Percentiles rank a stretch among this genome's conserved stretches.
Conservation (phyloP, 1,140 invertebrate genomes). For the Patella vulgata region DNA sequence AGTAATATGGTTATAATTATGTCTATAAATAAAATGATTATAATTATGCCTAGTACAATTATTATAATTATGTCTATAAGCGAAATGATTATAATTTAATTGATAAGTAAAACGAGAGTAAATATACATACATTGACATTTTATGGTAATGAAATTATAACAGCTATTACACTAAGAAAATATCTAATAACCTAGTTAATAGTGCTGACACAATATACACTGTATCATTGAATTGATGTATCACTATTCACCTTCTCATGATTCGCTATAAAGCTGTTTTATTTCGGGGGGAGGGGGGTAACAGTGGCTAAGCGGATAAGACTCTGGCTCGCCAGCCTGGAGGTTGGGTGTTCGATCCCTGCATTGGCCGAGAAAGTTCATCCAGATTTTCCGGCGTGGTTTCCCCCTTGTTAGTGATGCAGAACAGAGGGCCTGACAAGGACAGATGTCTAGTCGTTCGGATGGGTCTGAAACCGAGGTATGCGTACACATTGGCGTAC, state of each 20-base stretch:
- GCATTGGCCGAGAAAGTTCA: too few relatives aligned
- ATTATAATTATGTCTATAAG: conserved; percentile 1
- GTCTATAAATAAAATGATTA: neutral
- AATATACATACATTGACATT: conserved; percentile 1
- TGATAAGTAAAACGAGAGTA: conserved; percentile 2
- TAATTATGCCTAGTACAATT: neutral
- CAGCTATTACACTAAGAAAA: neutral
- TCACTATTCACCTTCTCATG: neutral
- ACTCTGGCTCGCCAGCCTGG: too few relatives aligned
- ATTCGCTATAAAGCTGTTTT: neutral
- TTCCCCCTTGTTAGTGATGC: too few relatives aligned
- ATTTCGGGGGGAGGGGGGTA: neutral
- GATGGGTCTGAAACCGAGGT: too few relatives aligned
- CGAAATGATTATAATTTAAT: conserved; percentile 3
- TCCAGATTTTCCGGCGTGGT: too few relatives aligned
- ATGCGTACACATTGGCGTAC: too few relatives aligned
- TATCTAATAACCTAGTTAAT: neutral
- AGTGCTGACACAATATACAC: neutral
- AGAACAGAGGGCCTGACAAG: too few relatives aligned
- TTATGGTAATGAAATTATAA: neutral
- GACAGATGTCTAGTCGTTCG: too few relatives aligned
- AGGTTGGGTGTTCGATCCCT: too few relatives aligned
- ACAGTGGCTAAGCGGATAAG: neutral
- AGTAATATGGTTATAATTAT: conserved; percentile 5
- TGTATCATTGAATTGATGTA: neutral